Evolutionary conservation across 1,140 invertebrate species (phyloP).

Genomic region (Cydia amplana): DNA sequence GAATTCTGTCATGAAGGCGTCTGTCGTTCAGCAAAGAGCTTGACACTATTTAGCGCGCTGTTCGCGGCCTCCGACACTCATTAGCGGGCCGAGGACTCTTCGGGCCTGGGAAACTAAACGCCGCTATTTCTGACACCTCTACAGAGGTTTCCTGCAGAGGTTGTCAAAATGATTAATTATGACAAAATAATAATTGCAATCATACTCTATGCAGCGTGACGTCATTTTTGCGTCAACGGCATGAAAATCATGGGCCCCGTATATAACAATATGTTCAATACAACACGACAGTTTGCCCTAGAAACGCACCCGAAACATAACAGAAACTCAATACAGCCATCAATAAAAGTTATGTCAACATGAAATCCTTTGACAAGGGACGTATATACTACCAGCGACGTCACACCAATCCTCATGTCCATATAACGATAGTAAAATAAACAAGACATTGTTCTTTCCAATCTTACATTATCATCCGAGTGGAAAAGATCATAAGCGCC

Average conservation of each 20-base stretch:
- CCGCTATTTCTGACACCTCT: not conserved
- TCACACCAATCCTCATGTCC: not conserved
- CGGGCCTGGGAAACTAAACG: not conserved
- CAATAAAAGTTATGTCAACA: slow-evolving; percentile 16
- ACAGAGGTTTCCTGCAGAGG: no score
- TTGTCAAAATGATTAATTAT: no score
- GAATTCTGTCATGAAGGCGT: no score
- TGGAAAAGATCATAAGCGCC: not conserved
- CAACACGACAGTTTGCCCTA: not conserved
- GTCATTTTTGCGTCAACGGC: no score
- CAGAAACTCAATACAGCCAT: not conserved
- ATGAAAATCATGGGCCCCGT: no score
- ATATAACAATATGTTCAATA: not conserved
- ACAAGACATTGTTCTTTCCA: not conserved
- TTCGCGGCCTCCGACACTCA: not conserved
- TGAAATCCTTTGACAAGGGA: not conserved
- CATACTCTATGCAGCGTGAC: no score
- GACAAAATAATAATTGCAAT: no score
- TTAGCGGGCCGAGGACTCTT: not conserved
- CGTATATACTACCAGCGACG: not conserved
- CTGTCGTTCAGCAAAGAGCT: no score
- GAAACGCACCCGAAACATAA: not conserved
- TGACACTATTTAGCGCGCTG: not conserved
- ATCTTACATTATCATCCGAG: not conserved
- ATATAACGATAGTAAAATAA: not conserved